Conservation (phyloP, 2,888 invertebrate species). For the Napeogenes inachia region DNA sequence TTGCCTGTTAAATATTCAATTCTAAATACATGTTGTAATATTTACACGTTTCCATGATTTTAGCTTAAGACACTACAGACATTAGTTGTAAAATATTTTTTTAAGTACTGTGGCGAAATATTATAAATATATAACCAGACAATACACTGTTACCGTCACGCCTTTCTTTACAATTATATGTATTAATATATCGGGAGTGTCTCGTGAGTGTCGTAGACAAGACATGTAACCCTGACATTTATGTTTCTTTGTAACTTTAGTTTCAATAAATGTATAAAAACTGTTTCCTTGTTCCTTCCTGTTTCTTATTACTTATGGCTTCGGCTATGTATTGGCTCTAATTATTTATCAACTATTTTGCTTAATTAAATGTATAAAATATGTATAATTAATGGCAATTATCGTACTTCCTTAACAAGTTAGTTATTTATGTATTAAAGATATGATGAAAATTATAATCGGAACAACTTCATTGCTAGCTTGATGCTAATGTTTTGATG, state of each 20-base stretch:
- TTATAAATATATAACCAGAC: too few species aligned
- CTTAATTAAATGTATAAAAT: not conserved
- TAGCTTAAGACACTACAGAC: too few species aligned
- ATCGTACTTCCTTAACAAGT: not conserved
- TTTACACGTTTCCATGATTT: too few species aligned
- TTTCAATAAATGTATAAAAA: conserved; percentile 14
- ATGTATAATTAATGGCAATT: not conserved
- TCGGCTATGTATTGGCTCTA: not conserved
- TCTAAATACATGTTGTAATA: too few species aligned
- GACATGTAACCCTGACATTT: conserved; percentile 28
- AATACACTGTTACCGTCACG: not conserved
- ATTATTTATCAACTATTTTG: not conserved
- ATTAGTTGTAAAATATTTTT: too few species aligned
- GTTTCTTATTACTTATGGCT: conserved; percentile 1
- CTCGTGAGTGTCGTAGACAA: conserved; percentile 16
- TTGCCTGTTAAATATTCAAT: too few species aligned
- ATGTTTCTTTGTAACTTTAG: conserved; percentile 15
- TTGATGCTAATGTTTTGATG: too few species aligned
- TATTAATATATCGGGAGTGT: conserved; percentile 10
- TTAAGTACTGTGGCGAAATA: too few species aligned
- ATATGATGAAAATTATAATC: too few species aligned
- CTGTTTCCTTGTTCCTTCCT: conserved; percentile 25
- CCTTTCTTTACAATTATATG: conserved; percentile 17
- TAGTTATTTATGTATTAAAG: too few species aligned
- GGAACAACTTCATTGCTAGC: too few species aligned